Evolutionary conservation across 2,888 invertebrate genomes (phyloP).

Genomic region (Polyploca ridens): DNA sequence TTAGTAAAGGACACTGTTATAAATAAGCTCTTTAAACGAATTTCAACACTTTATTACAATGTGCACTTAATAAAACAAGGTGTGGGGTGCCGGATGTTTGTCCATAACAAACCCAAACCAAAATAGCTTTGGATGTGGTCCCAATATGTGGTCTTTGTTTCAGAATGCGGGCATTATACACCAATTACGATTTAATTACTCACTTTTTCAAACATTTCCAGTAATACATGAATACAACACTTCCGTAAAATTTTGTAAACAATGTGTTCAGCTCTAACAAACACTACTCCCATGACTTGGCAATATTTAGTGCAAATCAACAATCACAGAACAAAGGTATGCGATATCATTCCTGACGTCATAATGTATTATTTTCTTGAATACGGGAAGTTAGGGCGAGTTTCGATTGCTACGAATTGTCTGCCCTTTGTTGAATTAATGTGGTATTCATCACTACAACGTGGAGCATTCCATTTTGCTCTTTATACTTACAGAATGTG

Average conservation of each 20-base stretch:
- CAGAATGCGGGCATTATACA: constrained; percentile 39
- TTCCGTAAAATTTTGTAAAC: constrained; percentile 3
- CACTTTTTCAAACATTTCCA: background rate
- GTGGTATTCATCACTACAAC: constrained; percentile 14
- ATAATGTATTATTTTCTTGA: background rate
- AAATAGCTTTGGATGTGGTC: constrained; percentile 63
- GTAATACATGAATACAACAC: background rate
- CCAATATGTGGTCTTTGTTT: constrained; percentile 57
- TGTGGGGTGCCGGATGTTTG: constrained; percentile 68
- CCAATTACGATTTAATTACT: constrained; percentile 36
- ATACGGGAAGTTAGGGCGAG: constrained; percentile 7
- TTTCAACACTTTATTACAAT: constrained; percentile 51
- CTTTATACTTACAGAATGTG: constrained; percentile 56
- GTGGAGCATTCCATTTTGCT: constrained; percentile 53
- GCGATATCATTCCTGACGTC: background rate
- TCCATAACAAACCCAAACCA: constrained; percentile 59
- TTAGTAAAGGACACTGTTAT: constrained; percentile 24
- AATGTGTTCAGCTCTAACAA: background rate
- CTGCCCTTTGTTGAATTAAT: constrained; percentile 33
- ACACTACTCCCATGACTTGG: background rate
- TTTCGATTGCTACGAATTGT: background rate
- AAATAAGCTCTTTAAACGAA: constrained; percentile 34
- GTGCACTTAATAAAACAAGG: constrained; percentile 60
- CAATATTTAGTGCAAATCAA: background rate
- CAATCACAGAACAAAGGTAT: background rate